Conservation (phyloP, 2,888 invertebrate genomes). For the Oscheius sp. region DNA sequence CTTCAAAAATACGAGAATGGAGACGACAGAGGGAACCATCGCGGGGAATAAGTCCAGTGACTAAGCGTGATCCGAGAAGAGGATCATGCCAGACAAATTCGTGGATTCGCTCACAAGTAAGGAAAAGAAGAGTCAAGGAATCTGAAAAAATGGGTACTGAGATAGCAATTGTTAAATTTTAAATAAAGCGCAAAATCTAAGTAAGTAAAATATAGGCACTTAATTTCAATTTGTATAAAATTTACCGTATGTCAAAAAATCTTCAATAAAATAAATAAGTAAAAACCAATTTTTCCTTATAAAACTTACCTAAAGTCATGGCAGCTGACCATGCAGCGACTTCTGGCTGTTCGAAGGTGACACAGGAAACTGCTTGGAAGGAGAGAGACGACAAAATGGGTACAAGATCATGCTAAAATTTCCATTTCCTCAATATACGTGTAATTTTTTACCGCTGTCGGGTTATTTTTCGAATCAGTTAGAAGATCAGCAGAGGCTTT, state of each 20-base stretch:
- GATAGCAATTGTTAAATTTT: no score
- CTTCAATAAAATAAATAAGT: no score
- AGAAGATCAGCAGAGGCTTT: not conserved
- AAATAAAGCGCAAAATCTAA: no score
- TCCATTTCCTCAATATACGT: no score
- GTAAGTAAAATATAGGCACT: no score
- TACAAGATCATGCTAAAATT: not conserved
- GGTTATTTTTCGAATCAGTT: not conserved
- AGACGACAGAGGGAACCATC: not conserved
- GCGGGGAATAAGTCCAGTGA: not conserved
- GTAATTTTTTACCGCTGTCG: not conserved
- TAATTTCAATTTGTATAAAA: no score
- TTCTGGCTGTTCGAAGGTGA: not conserved
- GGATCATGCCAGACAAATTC: not conserved
- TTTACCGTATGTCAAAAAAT: no score
- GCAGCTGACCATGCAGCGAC: not conserved
- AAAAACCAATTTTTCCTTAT: no score
- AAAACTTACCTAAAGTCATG: not conserved
- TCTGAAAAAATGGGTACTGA: no score
- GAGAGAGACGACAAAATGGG: not conserved
- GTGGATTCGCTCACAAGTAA: not conserved
- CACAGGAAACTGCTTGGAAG: not conserved
- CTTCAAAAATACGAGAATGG: conserved; percentile 3
- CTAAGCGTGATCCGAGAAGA: not conserved
- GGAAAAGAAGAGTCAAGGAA: not conserved